Percentiles rank a stretch among this genome's conserved stretches.
These are phyloP conservation scores for Malthinus flaveolus DNA, from an alignment of 2,888 invertebrate genomes.

Conservation along the genomic window DNA sequence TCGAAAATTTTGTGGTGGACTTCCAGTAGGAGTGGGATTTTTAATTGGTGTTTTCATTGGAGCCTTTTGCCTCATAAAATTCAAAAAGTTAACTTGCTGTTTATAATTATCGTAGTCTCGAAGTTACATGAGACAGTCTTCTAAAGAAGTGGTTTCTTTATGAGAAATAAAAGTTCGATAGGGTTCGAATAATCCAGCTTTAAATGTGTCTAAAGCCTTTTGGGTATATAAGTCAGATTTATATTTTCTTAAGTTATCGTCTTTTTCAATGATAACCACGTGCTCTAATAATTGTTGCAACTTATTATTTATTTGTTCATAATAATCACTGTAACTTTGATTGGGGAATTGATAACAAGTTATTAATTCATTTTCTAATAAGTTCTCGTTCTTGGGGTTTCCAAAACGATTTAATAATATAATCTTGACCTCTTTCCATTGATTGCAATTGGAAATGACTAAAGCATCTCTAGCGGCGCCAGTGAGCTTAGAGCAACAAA, in stretches of 20 bases:
- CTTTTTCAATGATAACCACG: slow-evolving; percentile 10
- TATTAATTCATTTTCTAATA: slow-evolving; percentile 24
- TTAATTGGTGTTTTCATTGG: neutral
- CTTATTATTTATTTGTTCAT: slow-evolving; percentile 30
- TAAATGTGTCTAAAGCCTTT: slow-evolving; percentile 15
- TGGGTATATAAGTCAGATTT: slow-evolving; percentile 20
- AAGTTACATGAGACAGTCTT: slow-evolving; percentile 9
- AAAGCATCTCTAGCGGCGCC: slow-evolving; percentile 26
- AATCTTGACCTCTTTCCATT: slow-evolving; percentile 16
- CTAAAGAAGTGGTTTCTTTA: slow-evolving; percentile 3
- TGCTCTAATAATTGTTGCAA: slow-evolving; percentile 33
- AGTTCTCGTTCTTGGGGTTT: slow-evolving; percentile 24
- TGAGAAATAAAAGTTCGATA: slow-evolving; percentile 8
- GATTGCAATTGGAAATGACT: slow-evolving; percentile 9
- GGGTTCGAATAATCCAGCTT: slow-evolving; percentile 18
- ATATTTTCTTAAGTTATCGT: slow-evolving; percentile 11
- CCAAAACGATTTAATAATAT: slow-evolving; percentile 23
- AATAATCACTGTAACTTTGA: slow-evolving; percentile 29
- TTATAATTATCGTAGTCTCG: slow-evolving; percentile 19
- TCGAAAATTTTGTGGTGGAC: too few relatives aligned
- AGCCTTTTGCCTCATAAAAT: slow-evolving; percentile 7
- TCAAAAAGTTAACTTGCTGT: slow-evolving; percentile 11
- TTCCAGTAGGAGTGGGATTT: neutral
- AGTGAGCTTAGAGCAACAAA: slow-evolving; percentile 15
- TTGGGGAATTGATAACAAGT: slow-evolving; percentile 24